These are phyloP conservation scores for Anguilla obscura DNA, from an alignment of 2,797 vertebrate species.

Conservation along the genomic window DNA sequence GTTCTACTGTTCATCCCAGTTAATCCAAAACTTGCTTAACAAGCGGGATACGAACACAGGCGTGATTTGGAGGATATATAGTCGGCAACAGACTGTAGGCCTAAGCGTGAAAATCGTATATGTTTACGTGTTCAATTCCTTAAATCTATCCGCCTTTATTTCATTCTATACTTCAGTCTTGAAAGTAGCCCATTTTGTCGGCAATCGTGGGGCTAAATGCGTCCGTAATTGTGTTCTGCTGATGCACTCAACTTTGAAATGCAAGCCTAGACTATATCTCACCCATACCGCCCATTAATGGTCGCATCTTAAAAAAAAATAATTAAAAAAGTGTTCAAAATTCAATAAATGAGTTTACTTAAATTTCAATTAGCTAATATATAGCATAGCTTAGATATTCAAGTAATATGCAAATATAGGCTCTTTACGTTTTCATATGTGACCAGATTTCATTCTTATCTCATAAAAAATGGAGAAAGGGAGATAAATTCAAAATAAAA, in stretches of 20 bases:
- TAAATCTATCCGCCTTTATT: too few species aligned
- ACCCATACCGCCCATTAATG: too few species aligned
- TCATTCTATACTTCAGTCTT: too few species aligned
- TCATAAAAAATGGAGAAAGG: neutral
- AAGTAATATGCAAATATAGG: neutral
- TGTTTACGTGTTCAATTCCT: too few species aligned
- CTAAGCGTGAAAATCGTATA: too few species aligned
- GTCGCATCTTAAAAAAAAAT: too few species aligned
- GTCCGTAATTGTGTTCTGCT: too few species aligned
- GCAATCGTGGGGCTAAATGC: too few species aligned
- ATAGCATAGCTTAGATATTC: neutral
- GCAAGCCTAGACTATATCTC: too few species aligned
- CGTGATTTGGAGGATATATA: neutral
- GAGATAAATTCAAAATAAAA: neutral
- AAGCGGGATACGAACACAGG: neutral
- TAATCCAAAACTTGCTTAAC: neutral
- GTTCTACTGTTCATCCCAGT: neutral
- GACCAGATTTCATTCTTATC: neutral
- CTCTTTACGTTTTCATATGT: neutral
- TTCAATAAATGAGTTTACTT: neutral
- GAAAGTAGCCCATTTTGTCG: too few species aligned
- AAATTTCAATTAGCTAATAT: neutral
- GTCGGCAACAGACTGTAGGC: too few species aligned
- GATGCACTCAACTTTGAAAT: too few species aligned
- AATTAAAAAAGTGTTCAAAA: neutral